Base-by-base conservation (phyloP, 2,888 invertebrate genomes). In the Lobophora halterata region DNA sequence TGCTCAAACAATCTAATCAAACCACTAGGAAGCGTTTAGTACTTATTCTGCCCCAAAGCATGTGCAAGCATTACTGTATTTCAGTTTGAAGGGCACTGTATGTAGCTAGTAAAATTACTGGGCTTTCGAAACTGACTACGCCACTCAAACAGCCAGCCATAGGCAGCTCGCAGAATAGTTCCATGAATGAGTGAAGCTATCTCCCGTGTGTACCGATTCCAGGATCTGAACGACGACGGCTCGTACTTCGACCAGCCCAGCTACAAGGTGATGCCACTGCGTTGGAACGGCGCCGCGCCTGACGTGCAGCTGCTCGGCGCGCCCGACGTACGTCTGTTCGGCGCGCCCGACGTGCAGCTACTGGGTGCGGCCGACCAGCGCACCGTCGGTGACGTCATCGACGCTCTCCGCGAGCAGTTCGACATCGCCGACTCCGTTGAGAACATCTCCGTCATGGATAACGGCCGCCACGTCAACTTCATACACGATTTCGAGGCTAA, bases 401-500 rank as follows among this genome's bases (percentile, higher is more conserved):
- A 82, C 46, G 90, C 88, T 57, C 92, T 97, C 66, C 91, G 91
- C 38, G 96, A 97, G 77, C 91, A 93, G 50, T 90, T 97, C 58
- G 95, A 97, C 65, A 90, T 97, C 52, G 94, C 90, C 12, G 93
- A 93, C 50, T 88, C 90, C 31, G 93, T 93, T 67, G 95, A 97
- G 72, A 94, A 93, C 74, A 95, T 98, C 57, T 91, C 94, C 58
- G 96, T 98, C 3, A 93, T 95, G 6, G 93, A 94, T 67, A 93
- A 94, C 52, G 96, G 95, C 1, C 91, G 93, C 17, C 90, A 90
- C 25, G 95, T 97, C 34, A 91, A 95, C 48, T 97, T 97, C 68
- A 92, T 98, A 58, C 98, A 98, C 64, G 97, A 98, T 79, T 98
- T 98, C 73, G 92, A 92, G 52, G 90, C 91, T 55, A 93, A 93